These are phyloP conservation scores for Perizoma flavofasciatum DNA, from an alignment of 2,888 invertebrate species.

Conservation along the genomic window DNA sequence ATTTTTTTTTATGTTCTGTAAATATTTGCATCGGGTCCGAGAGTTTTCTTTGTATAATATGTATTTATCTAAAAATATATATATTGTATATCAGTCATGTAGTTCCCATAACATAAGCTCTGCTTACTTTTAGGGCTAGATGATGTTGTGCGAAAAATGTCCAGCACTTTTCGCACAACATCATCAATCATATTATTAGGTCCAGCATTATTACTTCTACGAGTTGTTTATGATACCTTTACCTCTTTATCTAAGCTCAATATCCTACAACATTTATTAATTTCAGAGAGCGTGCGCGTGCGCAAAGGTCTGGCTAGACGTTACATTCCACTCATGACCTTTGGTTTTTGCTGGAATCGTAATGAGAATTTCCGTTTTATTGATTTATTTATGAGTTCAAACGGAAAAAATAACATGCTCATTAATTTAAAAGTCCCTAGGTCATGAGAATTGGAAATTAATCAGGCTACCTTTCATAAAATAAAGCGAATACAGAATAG, in stretches of 20 bases:
- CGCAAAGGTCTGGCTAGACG: constrained; percentile 35
- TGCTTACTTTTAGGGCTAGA: too few species aligned
- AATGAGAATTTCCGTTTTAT: constrained; percentile 28
- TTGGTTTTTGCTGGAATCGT: constrained; percentile 35
- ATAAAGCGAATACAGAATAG: not conserved
- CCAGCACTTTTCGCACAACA: too few species aligned
- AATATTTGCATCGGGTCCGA: too few species aligned
- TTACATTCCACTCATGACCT: constrained; percentile 39
- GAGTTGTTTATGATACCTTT: too few species aligned
- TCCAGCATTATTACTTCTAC: too few species aligned
- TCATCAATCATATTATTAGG: too few species aligned
- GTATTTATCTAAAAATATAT: too few species aligned
- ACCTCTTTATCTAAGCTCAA: not conserved
- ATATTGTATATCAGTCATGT: too few species aligned
- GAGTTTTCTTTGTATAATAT: too few species aligned
- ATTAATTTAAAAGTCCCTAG: constrained; percentile 15
- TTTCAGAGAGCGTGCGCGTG: constrained; percentile 24
- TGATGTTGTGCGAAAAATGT: too few species aligned
- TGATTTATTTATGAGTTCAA: constrained; percentile 23
- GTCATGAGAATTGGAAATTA: constrained; percentile 1
- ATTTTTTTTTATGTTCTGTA: too few species aligned
- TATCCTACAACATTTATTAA: constrained; percentile 19
- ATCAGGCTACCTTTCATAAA: not conserved
- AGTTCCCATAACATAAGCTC: too few species aligned
- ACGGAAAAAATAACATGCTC: constrained; percentile 1